Evolutionary conservation across 2,113 vertebrate genomes (phyloP).

Genomic region (Ia io): DNA sequence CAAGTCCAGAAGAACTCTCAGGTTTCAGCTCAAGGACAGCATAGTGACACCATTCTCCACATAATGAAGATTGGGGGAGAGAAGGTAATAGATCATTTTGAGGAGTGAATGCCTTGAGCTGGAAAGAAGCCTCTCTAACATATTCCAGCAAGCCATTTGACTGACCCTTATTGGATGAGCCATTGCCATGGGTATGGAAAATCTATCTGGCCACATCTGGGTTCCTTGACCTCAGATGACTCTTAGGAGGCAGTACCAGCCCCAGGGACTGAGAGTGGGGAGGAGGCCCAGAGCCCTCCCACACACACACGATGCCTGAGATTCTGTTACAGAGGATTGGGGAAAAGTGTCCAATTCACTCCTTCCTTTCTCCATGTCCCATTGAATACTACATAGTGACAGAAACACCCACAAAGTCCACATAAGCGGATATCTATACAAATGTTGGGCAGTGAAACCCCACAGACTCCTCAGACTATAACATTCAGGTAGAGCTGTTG

Average conservation of each 20-base stretch:
- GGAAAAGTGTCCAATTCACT: fast-evolving
- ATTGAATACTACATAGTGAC: background rate
- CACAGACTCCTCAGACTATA: background rate
- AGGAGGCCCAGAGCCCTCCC: too few species aligned
- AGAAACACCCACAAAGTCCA: too few species aligned
- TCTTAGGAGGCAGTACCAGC: too few species aligned
- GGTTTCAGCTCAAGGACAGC: background rate
- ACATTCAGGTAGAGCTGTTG: too few species aligned
- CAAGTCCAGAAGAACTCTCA: too few species aligned
- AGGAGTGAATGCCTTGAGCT: background rate
- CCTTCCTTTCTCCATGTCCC: background rate
- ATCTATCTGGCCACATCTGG: fast-evolving
- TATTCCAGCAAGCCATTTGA: too few species aligned
- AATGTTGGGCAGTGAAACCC: too few species aligned
- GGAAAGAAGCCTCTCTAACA: background rate
- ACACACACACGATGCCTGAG: background rate
- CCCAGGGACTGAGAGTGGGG: fast-evolving
- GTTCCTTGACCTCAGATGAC: background rate
- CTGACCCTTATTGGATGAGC: background rate
- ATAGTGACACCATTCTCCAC: fast-evolving
- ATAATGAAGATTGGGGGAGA: background rate
- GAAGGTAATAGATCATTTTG: fast-evolving
- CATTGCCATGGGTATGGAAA: fast-evolving
- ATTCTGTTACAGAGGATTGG: background rate
- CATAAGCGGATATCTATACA: background rate